phyloP scores from a whole-genome alignment of 2,797 vertebrate genomes.

The Vespertilio murinus region DNA sequence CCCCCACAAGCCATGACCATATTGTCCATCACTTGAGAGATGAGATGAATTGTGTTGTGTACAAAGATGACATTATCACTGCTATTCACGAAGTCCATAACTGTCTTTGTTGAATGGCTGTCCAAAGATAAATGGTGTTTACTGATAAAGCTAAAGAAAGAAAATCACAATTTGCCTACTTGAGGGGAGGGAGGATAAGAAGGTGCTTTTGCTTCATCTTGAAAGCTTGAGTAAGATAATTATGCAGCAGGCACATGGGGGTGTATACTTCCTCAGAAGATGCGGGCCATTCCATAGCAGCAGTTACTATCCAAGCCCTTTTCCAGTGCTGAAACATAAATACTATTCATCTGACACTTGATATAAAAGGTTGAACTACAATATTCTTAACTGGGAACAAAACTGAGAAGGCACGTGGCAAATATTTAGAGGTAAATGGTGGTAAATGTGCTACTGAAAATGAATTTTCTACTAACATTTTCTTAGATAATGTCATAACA shows the following conservation, averaged over 20 bases:
- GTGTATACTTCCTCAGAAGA: background rate
- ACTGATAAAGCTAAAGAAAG: constrained; percentile 67
- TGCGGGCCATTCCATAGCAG: background rate
- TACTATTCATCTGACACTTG: constrained; percentile 8
- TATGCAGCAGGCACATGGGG: background rate
- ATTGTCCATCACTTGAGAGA: constrained; percentile 99
- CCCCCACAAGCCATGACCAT: constrained; percentile 99
- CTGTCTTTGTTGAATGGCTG: constrained; percentile 98
- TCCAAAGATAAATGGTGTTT: constrained; percentile 73
- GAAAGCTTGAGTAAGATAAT: constrained; percentile 42
- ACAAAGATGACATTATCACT: constrained; percentile 98
- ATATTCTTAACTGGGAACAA: constrained; percentile 1
- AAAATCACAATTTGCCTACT: constrained; percentile 64
- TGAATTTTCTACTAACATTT: constrained; percentile 34
- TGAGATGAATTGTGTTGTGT: constrained; percentile 97
- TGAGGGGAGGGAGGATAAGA: constrained; percentile 34
- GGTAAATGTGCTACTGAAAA: constrained; percentile 21
- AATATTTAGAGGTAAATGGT: constrained; percentile 14
- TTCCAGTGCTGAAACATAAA: constrained; percentile 9
- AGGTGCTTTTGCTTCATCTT: constrained; percentile 36
- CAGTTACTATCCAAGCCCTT: background rate
- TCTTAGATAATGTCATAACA: constrained; percentile 23
- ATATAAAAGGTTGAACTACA: constrained; percentile 19
- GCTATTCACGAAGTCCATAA: constrained; percentile 99
- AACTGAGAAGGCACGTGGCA: background rate